Conservation (phyloP, 2,888 invertebrate species). For the Acanthosepion esculentum region DNA sequence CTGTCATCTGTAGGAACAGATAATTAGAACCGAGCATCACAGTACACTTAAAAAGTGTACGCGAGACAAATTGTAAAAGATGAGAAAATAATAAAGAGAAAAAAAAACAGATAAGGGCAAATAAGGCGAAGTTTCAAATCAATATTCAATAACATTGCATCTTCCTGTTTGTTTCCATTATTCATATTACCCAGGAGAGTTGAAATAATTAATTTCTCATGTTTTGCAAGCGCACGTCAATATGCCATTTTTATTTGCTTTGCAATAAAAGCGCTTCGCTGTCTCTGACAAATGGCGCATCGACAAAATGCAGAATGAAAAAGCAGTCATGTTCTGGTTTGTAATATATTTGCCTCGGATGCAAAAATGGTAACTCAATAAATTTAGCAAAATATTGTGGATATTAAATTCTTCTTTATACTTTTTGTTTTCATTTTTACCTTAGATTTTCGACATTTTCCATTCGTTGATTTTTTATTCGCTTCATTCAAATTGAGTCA, state of each 20-base stretch:
- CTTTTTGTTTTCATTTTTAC: not conserved
- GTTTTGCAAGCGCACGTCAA: not conserved
- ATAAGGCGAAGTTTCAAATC: not conserved
- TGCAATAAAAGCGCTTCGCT: not conserved
- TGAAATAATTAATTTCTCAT: slow-evolving; percentile 10
- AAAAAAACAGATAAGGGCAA: no score
- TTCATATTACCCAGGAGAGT: not conserved
- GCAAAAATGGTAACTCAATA: not conserved
- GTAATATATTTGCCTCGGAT: not conserved
- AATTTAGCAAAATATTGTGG: not conserved
- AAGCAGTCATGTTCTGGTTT: no score
- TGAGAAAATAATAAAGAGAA: no score
- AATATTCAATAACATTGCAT: not conserved
- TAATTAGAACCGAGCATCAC: no score
- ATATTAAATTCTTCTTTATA: not conserved
- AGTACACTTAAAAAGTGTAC: no score
- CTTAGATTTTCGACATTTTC: not conserved
- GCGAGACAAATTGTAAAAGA: no score
- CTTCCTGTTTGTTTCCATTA: slow-evolving; percentile 6
- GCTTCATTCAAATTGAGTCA: not conserved
- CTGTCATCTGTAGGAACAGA: no score
- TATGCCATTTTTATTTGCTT: not conserved
- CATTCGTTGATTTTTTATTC: not conserved
- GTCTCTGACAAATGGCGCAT: not conserved
- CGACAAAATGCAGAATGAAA: no score